Evolutionary conservation across 2,113 vertebrate genomes (phyloP), one percentile per base, ranked within the genome.

Genomic region (Rhombomys opimus): DNA sequence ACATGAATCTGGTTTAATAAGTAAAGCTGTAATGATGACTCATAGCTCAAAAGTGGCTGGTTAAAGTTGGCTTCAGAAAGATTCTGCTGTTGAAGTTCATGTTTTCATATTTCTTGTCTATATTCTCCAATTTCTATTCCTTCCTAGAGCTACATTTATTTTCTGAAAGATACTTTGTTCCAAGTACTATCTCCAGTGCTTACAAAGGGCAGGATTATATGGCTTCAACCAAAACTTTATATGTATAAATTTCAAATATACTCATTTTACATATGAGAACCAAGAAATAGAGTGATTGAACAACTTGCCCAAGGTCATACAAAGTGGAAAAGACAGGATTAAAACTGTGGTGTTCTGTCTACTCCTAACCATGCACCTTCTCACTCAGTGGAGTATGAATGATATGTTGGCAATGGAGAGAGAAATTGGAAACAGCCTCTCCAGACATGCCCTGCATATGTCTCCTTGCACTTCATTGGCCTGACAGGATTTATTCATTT

Each of bases 261-360:
- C 1, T 3, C 4, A 81, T 87, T 91, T 93, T 87, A 75, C 27
- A 59, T 54, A 76, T 63, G 13, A 93, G 17, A 95, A 70, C 4
- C 89, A 2, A 96, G 61, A 15, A 25, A 13, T 3, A 94, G 52
- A 89, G 52, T 91, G 35, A 94, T 93, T 78, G 77, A 89, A 41
- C 50, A 87, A 68, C n/a, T 89, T 88, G 13, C 10, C n/a, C 6
- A 84, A 84, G 14, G 59, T 93, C 63, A 91, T 73, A 75, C 2
- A 89, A 46, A 75, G 1, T 20, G 2, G 25, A 92, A 57, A 70
- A 94, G 9, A 12, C n/a, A 84, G 67, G 73, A 93, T 80, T 94
- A 87, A 76, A 96, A 89, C 8, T 0, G 4, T 46, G 10, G 22
- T 75, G 52, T 77, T 77, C 46, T 70, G 15, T 82, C 38, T 93